These are phyloP conservation scores for Drosophila anceps DNA, from an alignment of 2,888 invertebrate genomes.

Conservation along the genomic window DNA sequence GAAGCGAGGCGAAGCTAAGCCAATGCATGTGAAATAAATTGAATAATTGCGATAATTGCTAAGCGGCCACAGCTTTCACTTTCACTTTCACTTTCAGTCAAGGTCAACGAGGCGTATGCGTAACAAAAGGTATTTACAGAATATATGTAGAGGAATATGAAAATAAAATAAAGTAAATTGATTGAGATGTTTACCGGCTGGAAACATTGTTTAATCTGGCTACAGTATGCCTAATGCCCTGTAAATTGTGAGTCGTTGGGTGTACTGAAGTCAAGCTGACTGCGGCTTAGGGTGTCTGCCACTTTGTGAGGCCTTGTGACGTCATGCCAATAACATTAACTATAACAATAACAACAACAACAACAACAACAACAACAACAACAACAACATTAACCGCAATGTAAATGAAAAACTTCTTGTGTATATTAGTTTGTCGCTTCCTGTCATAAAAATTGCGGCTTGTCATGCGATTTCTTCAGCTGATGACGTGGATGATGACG, in stretches of 20 bases:
- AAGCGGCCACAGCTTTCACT: constrained; percentile 24
- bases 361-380: constrained; percentile 48
- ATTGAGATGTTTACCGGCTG: constrained; percentile 38
- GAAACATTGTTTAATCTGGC: neutral
- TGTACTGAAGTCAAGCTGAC: too few species aligned
- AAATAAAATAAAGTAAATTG: constrained; percentile 12
- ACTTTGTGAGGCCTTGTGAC: constrained; percentile 49
- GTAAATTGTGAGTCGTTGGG: neutral
- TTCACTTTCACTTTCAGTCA: constrained; percentile 33
- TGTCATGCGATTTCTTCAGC: constrained; percentile 72
- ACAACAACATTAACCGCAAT: constrained; percentile 55
- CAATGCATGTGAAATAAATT: constrained; percentile 24
- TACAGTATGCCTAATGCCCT: neutral
- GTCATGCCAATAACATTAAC: constrained; percentile 51
- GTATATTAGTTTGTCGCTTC: constrained; percentile 70
- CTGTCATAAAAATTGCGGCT: constrained; percentile 68
- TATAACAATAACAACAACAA: constrained; percentile 50
- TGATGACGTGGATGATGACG: constrained; percentile 46
- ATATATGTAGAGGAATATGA: constrained; percentile 4
- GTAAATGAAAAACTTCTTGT: constrained; percentile 69
- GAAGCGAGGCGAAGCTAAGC: neutral
- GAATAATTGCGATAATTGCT: constrained; percentile 36
- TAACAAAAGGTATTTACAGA: constrained; percentile 41
- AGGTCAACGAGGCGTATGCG: constrained; percentile 58
- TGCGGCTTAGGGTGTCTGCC: neutral